Base-by-base conservation (phyloP, 2,113 vertebrate genomes). In the Nycticebus coucang region DNA sequence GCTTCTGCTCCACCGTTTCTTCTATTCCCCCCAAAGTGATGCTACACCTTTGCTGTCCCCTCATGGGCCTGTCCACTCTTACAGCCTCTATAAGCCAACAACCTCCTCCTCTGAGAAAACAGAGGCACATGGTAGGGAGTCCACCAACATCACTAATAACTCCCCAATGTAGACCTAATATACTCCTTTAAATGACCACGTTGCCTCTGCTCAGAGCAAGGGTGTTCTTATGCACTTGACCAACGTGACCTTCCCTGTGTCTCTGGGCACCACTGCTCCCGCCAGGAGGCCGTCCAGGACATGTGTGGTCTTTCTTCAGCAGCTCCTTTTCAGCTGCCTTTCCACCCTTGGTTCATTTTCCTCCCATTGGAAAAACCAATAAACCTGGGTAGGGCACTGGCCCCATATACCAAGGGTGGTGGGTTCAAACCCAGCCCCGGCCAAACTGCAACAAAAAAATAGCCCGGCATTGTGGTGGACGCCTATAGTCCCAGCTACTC, bases 111-210 rank as follows among this genome's bases (percentile, higher is more conserved):
- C 21, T 71, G 12, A 37, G 74, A 35, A 84, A 84, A 50, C 15
- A 22, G 55, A 82, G 33, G 37, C 50, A 10, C 7, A 14, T 8
- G 59, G 33, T 60, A 91, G 68, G 68, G 37, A 37, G n/a, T 69
- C 13, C 4, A 26, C 35, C 35, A 19, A 1, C n/a, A 6, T 50
- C 2, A 1, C 26, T 19, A 37, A 10, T 9, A n/a, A 18, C 45
- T n/a, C 50, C 66, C 74, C 26, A 53, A 19, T 0, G 11, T 64
- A 30, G 2, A 22, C 81, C 22, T 77, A 30, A 21, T 45, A 55
- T 45, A 5, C 9, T 37, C n/a, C 60, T 22, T 9, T 4, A 59
- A n/a, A 33, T 6, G 33, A 35, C 24, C 74, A 41, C 57, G 9
- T 28, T 1, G 0, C 82, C 53, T 57, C 14, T 66, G 64, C 10